Percentiles rank a stretch among this genome's conserved stretches.
phyloP scores from a whole-genome alignment of 2,113 vertebrate species.

The Eclectus roratus region DNA sequence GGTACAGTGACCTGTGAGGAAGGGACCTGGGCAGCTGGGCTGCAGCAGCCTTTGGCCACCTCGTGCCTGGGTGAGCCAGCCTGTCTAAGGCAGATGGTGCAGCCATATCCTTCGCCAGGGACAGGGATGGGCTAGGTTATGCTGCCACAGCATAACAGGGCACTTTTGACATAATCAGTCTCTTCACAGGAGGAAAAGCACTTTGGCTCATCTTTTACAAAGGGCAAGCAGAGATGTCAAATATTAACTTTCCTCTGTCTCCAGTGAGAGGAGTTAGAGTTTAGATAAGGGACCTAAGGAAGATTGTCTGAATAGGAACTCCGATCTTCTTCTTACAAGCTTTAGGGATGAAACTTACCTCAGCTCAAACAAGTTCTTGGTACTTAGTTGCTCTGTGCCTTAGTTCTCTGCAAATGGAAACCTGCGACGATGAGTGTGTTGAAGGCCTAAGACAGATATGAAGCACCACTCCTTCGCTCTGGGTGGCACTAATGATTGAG shows the following conservation, averaged over 20 bases:
- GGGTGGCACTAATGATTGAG: not conserved
- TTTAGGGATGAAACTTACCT: not conserved
- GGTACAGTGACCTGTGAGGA: not conserved
- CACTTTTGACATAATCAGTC: not conserved
- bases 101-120: not conserved
- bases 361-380: not conserved
- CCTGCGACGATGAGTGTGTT: not conserved
- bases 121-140: not conserved
- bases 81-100: not conserved
- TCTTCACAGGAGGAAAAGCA: not conserved
- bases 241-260: not conserved
- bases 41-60: not conserved
- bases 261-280: not conserved
- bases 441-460: not conserved
- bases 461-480: not conserved
- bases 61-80: fast-evolving
- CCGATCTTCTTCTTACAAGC: not conserved
- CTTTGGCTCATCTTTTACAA: not conserved
- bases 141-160: not conserved
- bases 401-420: not conserved
- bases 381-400: not conserved
- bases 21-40: fast-evolving
- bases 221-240: not conserved
- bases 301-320: not conserved
- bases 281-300: not conserved